A percentile compares a stretch with the other conserved stretches of the same genome.
Evolutionary conservation across 2,797 vertebrate genomes (phyloP).

Genomic region (Falco peregrinus): DNA sequence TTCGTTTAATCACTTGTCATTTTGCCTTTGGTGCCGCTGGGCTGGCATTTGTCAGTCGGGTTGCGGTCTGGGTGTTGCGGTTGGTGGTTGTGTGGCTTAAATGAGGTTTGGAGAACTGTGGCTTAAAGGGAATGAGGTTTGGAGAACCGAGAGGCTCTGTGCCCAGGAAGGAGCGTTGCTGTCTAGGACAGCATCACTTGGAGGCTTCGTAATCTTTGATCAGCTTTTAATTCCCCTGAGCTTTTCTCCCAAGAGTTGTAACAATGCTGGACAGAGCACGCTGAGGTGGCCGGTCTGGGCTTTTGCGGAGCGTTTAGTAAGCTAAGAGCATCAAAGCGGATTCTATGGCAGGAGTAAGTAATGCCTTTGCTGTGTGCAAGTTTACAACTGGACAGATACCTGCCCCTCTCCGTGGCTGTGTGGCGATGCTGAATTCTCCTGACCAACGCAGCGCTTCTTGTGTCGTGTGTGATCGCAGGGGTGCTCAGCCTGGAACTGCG

Average conservation of each 20-base stretch:
- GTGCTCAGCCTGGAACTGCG: rapidly evolving
- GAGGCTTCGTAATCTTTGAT: background rate
- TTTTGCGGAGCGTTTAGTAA: background rate
- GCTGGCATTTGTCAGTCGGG: background rate
- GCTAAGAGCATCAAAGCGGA: background rate
- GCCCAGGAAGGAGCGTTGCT: background rate
- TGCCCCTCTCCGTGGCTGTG: background rate
- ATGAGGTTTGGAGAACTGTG: no score
- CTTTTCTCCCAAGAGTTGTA: background rate
- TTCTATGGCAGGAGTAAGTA: background rate
- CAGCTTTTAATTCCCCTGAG: background rate
- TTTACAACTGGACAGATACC: background rate
- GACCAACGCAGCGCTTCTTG: rapidly evolving
- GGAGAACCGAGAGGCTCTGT: background rate
- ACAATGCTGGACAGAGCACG: background rate
- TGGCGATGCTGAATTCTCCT: background rate
- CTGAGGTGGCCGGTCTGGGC: background rate
- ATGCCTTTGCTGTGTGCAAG: background rate
- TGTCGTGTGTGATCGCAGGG: rapidly evolving
- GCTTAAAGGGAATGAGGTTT: background rate
- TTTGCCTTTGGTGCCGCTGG: background rate
- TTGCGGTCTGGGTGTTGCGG: background rate
- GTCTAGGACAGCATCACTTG: background rate
- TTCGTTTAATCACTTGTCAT: background rate
- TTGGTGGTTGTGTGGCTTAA: background rate